A percentile compares a stretch with the other conserved stretches of the same genome.
phyloP scores from a whole-genome alignment of 2,888 invertebrate genomes.

The Caenorhabditis panamensis region DNA sequence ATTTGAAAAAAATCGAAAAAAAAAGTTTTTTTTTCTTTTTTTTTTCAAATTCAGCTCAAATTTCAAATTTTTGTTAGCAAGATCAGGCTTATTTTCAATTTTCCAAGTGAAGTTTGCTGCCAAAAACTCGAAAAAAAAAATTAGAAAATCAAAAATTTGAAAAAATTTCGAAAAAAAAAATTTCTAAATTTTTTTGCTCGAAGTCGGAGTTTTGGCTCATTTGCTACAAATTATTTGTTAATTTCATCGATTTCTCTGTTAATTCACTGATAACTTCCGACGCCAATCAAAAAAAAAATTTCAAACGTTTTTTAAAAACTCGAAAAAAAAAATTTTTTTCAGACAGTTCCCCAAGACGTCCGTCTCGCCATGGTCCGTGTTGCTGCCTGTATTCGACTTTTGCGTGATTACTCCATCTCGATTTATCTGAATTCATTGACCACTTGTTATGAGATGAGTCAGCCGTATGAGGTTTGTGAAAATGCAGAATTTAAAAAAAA shows the following conservation, averaged over 20 bases:
- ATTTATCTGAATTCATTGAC: slow-evolving; percentile 93
- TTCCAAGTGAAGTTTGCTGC: neutral
- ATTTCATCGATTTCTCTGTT: neutral
- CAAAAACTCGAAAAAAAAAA: slow-evolving; percentile 2
- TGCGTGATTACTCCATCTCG: slow-evolving; percentile 91
- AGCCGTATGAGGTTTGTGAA: slow-evolving; percentile 52
- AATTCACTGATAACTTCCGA: too few species aligned
- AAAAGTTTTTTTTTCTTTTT: too few species aligned
- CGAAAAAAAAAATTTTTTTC: slow-evolving; percentile 57
- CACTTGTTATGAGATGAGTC: slow-evolving; percentile 90
- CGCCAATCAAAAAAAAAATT: too few species aligned
- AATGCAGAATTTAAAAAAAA: too few species aligned
- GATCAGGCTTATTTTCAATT: neutral
- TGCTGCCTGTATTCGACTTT: slow-evolving; percentile 91
- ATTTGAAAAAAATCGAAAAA: too few species aligned
- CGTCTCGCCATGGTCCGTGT: slow-evolving; percentile 92
- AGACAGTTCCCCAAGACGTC: slow-evolving; percentile 87
- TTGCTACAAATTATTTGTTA: too few species aligned
- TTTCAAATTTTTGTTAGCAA: too few species aligned
- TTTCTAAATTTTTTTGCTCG: slow-evolving; percentile 1
- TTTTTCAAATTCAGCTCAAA: too few species aligned
- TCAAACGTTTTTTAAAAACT: too few species aligned
- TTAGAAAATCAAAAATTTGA: slow-evolving; percentile 1
- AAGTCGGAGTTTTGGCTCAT: too few species aligned
- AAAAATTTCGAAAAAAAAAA: slow-evolving; percentile 8